A percentile compares a stretch with the other conserved stretches of the same genome.
These are phyloP conservation scores for Trinorchestia longiramus DNA, from an alignment of 1,140 invertebrate species.

Conservation along the genomic window DNA sequence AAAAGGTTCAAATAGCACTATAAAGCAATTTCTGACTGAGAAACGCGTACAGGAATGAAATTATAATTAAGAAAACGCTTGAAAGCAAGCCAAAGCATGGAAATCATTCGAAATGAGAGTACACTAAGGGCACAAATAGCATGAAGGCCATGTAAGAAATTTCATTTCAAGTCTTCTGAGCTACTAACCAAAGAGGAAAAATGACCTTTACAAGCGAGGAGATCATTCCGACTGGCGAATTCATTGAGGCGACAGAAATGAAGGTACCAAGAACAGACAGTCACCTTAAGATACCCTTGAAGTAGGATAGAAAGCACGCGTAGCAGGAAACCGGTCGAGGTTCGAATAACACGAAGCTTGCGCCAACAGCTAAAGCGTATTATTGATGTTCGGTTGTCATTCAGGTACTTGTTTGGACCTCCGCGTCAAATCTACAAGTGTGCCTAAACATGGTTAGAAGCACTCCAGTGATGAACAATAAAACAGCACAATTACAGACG, in stretches of 20 bases:
- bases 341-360: not conserved
- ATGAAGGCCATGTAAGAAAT: too few species aligned
- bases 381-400: not conserved
- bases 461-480: not conserved
- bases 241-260: not conserved
- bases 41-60: not conserved
- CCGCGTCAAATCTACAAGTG: not conserved
- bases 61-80: not conserved
- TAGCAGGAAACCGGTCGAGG: not conserved
- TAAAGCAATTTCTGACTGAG: not conserved
- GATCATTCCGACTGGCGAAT: not conserved
- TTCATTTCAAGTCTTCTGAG: not conserved
- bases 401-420: not conserved
- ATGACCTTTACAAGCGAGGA: not conserved
- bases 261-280: slow-evolving; percentile 6
- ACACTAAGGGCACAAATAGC: too few species aligned
- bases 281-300: not conserved
- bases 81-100: not conserved
- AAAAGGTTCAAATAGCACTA: not conserved
- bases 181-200: not conserved
- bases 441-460: not conserved
- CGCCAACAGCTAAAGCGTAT: not conserved
- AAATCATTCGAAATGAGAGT: too few species aligned
- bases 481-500: not conserved
- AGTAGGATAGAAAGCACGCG: not conserved